Base-by-base conservation (phyloP, 2,888 invertebrate genomes). In the Tachystola acroxantha region DNA sequence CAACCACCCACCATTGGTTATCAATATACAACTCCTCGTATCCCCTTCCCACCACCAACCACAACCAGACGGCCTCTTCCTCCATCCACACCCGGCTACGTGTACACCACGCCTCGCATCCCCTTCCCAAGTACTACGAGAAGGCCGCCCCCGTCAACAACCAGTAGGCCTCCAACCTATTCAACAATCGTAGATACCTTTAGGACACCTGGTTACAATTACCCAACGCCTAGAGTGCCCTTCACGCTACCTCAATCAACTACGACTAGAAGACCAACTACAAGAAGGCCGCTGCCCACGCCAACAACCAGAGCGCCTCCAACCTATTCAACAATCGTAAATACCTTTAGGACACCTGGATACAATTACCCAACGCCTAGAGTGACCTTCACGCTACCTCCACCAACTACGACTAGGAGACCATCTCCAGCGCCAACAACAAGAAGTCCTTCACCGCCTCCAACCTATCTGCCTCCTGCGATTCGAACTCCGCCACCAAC, bases 401-500 rank as follows among this genome's bases (percentile, higher is more conserved):
- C 64, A 37, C 24, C 61, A 6, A 30, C 54, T 24, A 53, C 32
- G 1, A 34, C 31, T 3, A 28, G 35, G 9, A 10, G 26, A 3
- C 40, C 40, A 4, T 42, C 50, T 1, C 46, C 48, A 7, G 50
- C 51, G 7, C 39, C 43, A n/a, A 32, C 47, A 12, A 37, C 46
- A 1, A 24, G 40, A 28, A 39, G 43, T 6, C 40, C 48, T 14
- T 41, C 52, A 13, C 45, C 53, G 33, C 39, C 49, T 20, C 42
- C 53, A 24, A 48, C 57, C 2, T 10, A 32, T 49, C 43, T n/a
- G 42, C 45, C 43, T 12, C 43, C 52, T 1, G n/a, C 24, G n/a
- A 45, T 45, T 20, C 44, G 47, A 31, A 50, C 40, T 25, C 51
- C 46, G 5, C 45, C 48, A 7, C 36, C 41, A 9, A 56, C 56